Base-by-base conservation (phyloP, 2,888 invertebrate species). In the Gisinianus flammeolus region DNA sequence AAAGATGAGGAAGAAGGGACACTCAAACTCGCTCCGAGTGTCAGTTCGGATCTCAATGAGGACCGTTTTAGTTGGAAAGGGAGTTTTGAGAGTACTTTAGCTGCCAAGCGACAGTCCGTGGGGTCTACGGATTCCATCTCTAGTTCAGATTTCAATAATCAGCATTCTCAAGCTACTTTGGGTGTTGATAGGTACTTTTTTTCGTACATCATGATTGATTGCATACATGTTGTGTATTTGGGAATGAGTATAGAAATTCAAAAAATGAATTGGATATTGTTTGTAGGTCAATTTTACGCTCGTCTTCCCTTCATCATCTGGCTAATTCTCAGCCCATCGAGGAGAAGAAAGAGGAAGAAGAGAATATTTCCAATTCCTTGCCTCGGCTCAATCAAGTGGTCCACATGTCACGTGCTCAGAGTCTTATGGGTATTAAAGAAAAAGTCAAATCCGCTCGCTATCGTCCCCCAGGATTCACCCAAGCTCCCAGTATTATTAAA, bases 21-120 rank as follows among this genome's bases (percentile, higher is more conserved):
- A 1, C 77, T 85, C 16, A 85, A 85, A 78, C 84, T 83, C 75
- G 84, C 84, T 71, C 83, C 83, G 10, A 83, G 83, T 72, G 83
- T 85, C 24, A 84, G 84, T 44, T 84, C 84, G 0, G 85, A 85
- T 73, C 66, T 85, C 67, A 84, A 85, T 70, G 92, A 94, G 89
- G 95, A 95, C 87, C 89, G 95, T 83, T 95, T 95, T 88, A 94
- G 94, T 85, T 95, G 95, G 95, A 91, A 95, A 80, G 95, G 95
- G 83, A 95, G 95, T 88, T 95, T 95, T 87, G 95, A 95, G 87
- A 94, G 94, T n/a, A 94, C 95, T 62, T 88, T 95, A 78, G 95
- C 94, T 16, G 93, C 94, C 1, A 95, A 95, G 68, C 70, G 85
- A 66, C 85, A 85, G 77, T 83, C 82, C 73, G 84, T 84, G 28